phyloP scores from a whole-genome alignment of 1,140 invertebrate genomes.

The Heliconius nattereri region DNA sequence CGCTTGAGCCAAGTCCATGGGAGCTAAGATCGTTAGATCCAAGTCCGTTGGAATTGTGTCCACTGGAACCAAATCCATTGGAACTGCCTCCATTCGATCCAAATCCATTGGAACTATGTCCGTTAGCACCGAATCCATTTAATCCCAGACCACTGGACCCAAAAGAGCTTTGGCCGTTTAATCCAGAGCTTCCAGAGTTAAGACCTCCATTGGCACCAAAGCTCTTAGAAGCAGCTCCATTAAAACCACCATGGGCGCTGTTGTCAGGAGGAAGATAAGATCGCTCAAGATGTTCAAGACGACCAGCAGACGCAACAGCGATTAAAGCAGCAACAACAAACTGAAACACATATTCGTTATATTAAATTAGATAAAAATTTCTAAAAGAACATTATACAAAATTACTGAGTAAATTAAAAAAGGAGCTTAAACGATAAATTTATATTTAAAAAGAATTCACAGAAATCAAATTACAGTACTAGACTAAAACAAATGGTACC shows the following conservation, averaged over 20 bases:
- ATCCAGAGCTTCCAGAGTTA: conserved; percentile 13
- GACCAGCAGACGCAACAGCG: conserved; percentile 59
- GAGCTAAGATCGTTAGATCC: conserved; percentile 13
- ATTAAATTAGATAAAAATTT: background rate
- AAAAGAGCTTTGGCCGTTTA: conserved; percentile 1
- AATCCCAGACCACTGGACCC: conserved; percentile 24
- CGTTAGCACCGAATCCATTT: conserved; percentile 19
- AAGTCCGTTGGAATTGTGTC: conserved; percentile 14
- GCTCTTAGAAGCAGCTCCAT: conserved; percentile 7
- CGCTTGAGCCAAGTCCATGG: conserved; percentile 18
- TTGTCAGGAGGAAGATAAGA: conserved; percentile 63
- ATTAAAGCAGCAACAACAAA: conserved; percentile 63
- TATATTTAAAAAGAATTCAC: background rate
- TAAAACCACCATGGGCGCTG: conserved; percentile 25
- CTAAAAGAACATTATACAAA: background rate
- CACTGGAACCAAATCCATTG: conserved; percentile 11
- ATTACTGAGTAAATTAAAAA: background rate
- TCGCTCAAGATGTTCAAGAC: conserved; percentile 68
- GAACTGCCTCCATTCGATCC: conserved; percentile 4
- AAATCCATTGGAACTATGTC: conserved; percentile 18
- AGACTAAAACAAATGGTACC: background rate
- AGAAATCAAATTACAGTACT: background rate
- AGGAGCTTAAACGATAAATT: background rate
- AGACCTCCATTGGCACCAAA: conserved; percentile 32
- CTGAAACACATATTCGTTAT: conserved; percentile 43